Base-by-base conservation (phyloP, 2,888 invertebrate genomes). In the Nymphalis c-album region DNA sequence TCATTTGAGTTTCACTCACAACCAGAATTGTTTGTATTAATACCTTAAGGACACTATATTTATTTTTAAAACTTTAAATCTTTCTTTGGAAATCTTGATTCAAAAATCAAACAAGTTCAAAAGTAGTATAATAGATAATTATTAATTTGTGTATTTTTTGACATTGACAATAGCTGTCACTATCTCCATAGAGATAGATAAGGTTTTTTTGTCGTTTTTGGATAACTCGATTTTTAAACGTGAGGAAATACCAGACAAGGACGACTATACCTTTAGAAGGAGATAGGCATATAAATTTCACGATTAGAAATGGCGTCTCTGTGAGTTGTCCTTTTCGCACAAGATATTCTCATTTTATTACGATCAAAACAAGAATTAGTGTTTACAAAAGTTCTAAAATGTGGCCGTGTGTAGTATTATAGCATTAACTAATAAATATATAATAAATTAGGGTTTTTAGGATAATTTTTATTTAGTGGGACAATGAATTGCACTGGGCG, bases 301-400 rank as follows among this genome's bases (percentile, higher is more conserved):
- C 71, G 69, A 73, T 71, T 69, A 83, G 86, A 88, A 83, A 91
- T 91, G 91, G 91, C 91, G 90, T 90, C 90, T 80, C 69, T 83
- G 76, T 88, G 88, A 90, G 90, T 86, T 88, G 88, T 91, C 90
- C 85, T 86, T 89, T 85, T 88, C 89, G 80, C 86, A 85, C 88
- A 76, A 78, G 77, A 77, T 75, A 80, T 78, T 77, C 75, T 76
- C 75, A 74, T 76, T 74, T 78, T 78, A 61, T 73, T 74, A 71
- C 71, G 71, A 77, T 72, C 77, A 77, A 77, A 80, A 82, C 79
- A 77, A 74, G 26, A 74, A 72, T 72, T 71, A 71, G 67, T 74
- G 69, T 75, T 77, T 76, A 73, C 73, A 75, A 73, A 76, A 62
- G 22, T 60, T 63, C 62, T 65, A 69, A 68, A 74, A 76, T 74